A percentile compares a stretch with the other conserved stretches of the same genome.
phyloP scores from a whole-genome alignment of 35 echinoderm and acorn worm species.

The Amphiura filiformis region DNA sequence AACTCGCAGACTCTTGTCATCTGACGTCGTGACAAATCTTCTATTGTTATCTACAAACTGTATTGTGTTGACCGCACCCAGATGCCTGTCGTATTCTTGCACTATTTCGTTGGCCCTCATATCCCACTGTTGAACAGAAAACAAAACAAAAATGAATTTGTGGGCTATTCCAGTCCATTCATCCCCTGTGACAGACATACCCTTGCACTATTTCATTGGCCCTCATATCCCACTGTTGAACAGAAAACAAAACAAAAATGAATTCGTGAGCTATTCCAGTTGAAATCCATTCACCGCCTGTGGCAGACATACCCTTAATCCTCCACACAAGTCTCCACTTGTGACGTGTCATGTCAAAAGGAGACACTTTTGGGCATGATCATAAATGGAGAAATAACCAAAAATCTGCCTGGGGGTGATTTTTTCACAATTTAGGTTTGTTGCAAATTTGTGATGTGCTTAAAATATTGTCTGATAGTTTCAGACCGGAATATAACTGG shows the following conservation, averaged over 20 bases:
- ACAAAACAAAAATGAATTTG: neutral
- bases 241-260: slow-evolving; percentile 10
- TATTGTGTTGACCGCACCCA: slow-evolving; percentile 97
- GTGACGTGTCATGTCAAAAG: no score
- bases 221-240: slow-evolving; percentile 82
- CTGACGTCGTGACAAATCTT: slow-evolving; percentile 94
- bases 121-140: slow-evolving; percentile 75
- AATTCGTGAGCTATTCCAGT: no score
- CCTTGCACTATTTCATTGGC: slow-evolving; percentile 91
- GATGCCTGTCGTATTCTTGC: slow-evolving; percentile 95
- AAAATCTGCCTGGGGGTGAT: no score
- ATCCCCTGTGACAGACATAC: slow-evolving; percentile 89
- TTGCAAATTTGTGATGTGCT: no score
- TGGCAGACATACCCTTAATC: no score
- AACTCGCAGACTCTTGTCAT: slow-evolving; percentile 91
- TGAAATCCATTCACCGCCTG: no score
- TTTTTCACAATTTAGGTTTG: no score
- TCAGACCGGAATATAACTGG: no score
- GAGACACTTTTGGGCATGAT: no score
- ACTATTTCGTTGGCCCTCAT: slow-evolving; percentile 83
- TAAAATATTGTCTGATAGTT: no score
- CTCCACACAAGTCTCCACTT: neutral
- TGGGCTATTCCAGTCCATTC: neutral
- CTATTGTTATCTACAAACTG: slow-evolving; percentile 93
- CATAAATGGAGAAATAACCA: no score